Conservation (phyloP, 2,888 invertebrate species). For the Thera obeliscata region DNA sequence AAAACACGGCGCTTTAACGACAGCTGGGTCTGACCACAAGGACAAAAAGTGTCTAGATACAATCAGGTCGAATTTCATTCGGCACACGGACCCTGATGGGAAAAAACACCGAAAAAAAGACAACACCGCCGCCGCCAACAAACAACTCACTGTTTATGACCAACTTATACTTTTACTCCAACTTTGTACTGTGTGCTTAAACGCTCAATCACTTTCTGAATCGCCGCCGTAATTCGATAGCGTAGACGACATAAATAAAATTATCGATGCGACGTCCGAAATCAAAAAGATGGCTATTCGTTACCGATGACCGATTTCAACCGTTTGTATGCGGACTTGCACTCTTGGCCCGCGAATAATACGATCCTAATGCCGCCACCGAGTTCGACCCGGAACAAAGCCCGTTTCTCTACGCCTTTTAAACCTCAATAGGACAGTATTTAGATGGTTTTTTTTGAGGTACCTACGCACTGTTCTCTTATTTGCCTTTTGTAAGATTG, state of each 20-base stretch:
- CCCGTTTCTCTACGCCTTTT: conserved; percentile 80
- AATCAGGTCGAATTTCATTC: conserved; percentile 82
- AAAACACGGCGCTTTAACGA: conserved; percentile 66
- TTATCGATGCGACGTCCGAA: conserved; percentile 58
- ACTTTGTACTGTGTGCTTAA: conserved; percentile 53
- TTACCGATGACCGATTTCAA: conserved; percentile 50
- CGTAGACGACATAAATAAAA: conserved; percentile 59
- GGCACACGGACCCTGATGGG: conserved; percentile 58
- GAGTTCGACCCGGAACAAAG: conserved; percentile 75
- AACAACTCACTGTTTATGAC: conserved; percentile 71
- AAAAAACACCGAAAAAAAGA: conserved; percentile 69
- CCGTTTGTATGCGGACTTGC: conserved; percentile 42
- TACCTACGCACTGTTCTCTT: conserved; percentile 74
- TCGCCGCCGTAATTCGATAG: conserved; percentile 57
- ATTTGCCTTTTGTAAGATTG: conserved; percentile 82
- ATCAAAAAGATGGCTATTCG: conserved; percentile 44
- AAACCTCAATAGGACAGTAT: conserved; percentile 81
- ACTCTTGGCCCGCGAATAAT: conserved; percentile 63
- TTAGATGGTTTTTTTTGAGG: conserved; percentile 77
- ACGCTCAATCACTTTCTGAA: conserved; percentile 55
- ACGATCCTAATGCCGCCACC: conserved; percentile 81
- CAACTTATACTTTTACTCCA: conserved; percentile 59
- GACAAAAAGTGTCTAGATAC: conserved; percentile 79
- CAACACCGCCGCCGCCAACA: conserved; percentile 61
- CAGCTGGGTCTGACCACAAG: conserved; percentile 82